Evolutionary conservation across 2,797 vertebrate genomes (phyloP).

Genomic region (Netta rufina): DNA sequence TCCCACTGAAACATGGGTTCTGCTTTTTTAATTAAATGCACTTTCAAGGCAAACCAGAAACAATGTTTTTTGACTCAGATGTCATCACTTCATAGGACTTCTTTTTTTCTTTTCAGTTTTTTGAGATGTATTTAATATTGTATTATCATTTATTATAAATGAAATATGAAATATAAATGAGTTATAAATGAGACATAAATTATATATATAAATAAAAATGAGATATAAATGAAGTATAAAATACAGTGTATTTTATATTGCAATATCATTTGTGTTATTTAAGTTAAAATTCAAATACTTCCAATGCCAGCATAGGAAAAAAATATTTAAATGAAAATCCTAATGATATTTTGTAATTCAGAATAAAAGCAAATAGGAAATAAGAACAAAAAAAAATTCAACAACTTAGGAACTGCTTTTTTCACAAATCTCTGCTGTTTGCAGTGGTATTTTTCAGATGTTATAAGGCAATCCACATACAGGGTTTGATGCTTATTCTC

Average conservation of each 20-base stretch:
- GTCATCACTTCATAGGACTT: neutral
- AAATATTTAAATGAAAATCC: neutral
- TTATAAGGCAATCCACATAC: neutral
- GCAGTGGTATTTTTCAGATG: neutral
- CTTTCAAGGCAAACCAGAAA: neutral
- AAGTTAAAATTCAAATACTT: neutral
- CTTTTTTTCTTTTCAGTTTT: neutral
- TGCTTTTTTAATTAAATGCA: neutral
- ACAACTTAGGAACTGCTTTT: neutral
- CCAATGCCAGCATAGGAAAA: neutral
- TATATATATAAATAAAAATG: conserved; percentile 20
- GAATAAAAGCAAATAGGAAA: neutral
- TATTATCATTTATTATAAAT: conserved; percentile 19
- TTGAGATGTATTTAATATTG: neutral
- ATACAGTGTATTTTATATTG: neutral
- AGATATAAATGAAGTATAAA: neutral
- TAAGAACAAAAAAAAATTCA: neutral
- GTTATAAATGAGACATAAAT: conserved; percentile 7
- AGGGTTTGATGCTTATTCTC: neutral
- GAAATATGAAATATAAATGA: conserved; percentile 6
- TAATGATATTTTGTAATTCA: neutral
- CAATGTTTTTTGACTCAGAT: neutral
- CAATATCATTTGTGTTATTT: neutral
- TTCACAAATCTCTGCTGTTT: neutral
- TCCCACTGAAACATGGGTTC: neutral